These are phyloP conservation scores for Erinaceus europaeus DNA, from an alignment of 2,113 vertebrate genomes.

Conservation along the genomic window DNA sequence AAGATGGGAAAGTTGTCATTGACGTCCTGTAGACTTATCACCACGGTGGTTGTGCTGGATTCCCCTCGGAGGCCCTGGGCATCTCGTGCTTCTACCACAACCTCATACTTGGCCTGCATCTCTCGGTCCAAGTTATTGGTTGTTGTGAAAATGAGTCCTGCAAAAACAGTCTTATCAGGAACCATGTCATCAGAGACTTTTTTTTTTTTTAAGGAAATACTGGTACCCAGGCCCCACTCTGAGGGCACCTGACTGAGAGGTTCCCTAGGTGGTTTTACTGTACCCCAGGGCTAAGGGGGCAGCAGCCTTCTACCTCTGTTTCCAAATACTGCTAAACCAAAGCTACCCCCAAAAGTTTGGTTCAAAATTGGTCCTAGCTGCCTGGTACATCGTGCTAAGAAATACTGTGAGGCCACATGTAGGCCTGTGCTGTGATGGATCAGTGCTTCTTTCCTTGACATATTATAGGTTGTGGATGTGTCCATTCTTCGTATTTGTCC, in stretches of 20 bases:
- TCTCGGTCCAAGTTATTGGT: constrained; percentile 89
- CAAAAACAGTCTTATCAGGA: constrained; percentile 30
- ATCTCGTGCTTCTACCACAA: constrained; percentile 90
- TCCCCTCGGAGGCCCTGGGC: constrained; percentile 80
- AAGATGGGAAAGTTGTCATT: constrained; percentile 95
- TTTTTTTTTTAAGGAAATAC: neutral
- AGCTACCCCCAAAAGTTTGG: neutral
- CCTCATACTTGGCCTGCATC: constrained; percentile 81
- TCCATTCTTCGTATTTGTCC: neutral
- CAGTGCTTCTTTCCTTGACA: neutral
- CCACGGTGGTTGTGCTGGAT: constrained; percentile 87
- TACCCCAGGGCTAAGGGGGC: neutral
- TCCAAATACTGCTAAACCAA: neutral
- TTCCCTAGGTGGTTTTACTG: neutral
- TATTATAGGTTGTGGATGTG: too few relatives aligned
- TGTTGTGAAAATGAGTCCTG: constrained; percentile 85
- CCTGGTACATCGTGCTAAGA: neutral
- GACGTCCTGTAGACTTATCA: constrained; percentile 86
- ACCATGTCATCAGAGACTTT: neutral
- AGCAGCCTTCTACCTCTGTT: neutral
- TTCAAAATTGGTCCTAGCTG: neutral
- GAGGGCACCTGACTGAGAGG: neutral
- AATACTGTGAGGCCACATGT: neutral
- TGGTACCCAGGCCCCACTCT: neutral
- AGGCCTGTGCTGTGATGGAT: neutral